Base-by-base conservation (phyloP, 2,797 vertebrate species). In the Aldrovandia affinis region DNA sequence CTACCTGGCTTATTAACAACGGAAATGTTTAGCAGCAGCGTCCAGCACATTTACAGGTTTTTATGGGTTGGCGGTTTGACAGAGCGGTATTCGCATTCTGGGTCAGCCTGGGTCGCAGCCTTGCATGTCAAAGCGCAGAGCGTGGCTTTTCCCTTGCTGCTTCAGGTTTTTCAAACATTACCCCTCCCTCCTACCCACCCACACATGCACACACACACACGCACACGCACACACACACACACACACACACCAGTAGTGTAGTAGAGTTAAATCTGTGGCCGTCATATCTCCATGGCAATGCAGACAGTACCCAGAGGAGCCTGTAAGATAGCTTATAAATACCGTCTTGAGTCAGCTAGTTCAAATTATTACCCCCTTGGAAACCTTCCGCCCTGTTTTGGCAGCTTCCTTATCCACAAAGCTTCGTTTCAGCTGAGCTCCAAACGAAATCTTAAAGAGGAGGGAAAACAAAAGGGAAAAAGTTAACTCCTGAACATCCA, bases 241-340 rank as follows among this genome's bases (percentile, higher is more conserved):
- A 25, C 22, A 44, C 20, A 25, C 39, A 2, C 39, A 44, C 18
- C 20, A 8, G 39, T 44, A n/a, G n/a, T 22, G 39, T 68, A 52
- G 83, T 57, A 50, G 7, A 33, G 28, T 39, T 2, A n/a, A 15
- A 36, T 30, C 52, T 44, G 68, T 59, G 63, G 47, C 63, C 59
- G 47, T 39, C 78, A 68, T 65, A 80, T 81, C 78, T 70, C 79
- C 79, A 81, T 42, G 39, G 65, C 78, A 33, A 65, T 65, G 59
- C 2, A 47, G 42, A 65, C 39, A 9, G n/a, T 47, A 39, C 61
- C n/a, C 59, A 47, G 42, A 12, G 61, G 65, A 33, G 8, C 22
- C 42, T 36, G 47, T 55, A 70, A 52, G 44, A 52, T 54, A 52
- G 81, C 63, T 36, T 73, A 82, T 82, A 82, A 82, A 82, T 82